Evolutionary conservation across 1,140 invertebrate genomes (phyloP), one percentile per base, ranked within the genome.

Genomic region (Sesamia nonagrioides): DNA sequence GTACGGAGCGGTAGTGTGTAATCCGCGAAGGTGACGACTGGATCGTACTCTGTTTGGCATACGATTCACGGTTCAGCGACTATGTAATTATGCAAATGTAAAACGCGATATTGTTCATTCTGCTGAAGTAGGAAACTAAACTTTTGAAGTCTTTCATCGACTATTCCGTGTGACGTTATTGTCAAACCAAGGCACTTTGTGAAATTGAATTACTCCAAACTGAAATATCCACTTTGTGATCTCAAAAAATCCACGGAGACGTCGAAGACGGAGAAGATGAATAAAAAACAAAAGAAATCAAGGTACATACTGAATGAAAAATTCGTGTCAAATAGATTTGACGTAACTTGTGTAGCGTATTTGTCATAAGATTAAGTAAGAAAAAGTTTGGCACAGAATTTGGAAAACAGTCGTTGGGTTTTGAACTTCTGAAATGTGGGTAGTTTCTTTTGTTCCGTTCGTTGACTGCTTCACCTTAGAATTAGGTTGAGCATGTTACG

Each of bases 241-340:
- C 56, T 18, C 2, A 35, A 33, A 61, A 35, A 75, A 61, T 63
- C 37, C 54, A 37, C 15, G 71, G 58, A 74, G 35, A 42, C 27
- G n/a, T 17, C 2, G 40, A 63, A 75, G 45, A n/a, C 15, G 50
- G 66, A 50, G 66, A 69, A 69, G 66, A 69, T 50, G 66, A 69
- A 33, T 35, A 75, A 61, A 63, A 61, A 63, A 18, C 56, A 48
- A 42, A 48, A 35, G 56, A 75, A 75, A 37, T 15, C 50, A 6
- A 48, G 37, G 58, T 75, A 50, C 40, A 6, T 35, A 63, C 61
- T 35, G 56, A 61, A 61, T 58, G 35, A 40, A 17, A 74, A 45
- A 74, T 56, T 37, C n/a, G 69, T 72, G 27, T 69, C 66, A 69
- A 42, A 72, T 56, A 56, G 50, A 56, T 40, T 40, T 74, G 71